Percentiles rank a stretch among this genome's conserved stretches.
Conservation (phyloP, 2,113 vertebrate genomes). For the Butorides virescens region DNA sequence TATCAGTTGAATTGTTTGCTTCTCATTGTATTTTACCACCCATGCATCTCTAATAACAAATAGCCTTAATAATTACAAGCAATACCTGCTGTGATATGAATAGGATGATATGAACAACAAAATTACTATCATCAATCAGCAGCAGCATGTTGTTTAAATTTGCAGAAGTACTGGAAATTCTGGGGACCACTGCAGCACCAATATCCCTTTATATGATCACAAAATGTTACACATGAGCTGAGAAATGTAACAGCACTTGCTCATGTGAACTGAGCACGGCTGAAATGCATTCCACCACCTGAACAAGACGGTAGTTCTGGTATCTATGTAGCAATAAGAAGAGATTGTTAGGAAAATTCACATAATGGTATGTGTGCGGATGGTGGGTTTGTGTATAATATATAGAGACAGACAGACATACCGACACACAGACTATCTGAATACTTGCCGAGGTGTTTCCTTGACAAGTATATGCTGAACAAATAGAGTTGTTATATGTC, state of each 20-base stretch:
- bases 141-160: neutral
- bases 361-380: rapidly evolving
- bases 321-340: neutral
- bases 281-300: neutral
- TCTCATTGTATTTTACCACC: slow-evolving; percentile 23
- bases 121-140: slow-evolving; percentile 43
- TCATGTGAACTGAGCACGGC: neutral
- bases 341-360: neutral
- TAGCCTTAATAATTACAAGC: slow-evolving; percentile 54
- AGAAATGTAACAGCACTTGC: neutral
- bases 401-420: neutral
- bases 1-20: slow-evolving; percentile 33
- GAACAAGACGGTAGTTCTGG: neutral
- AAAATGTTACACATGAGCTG: neutral
- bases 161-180: neutral
- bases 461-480: neutral
- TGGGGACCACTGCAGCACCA: rapidly evolving
- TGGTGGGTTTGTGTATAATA: neutral
- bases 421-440: neutral
- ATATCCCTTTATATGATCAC: neutral
- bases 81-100: slow-evolving; percentile 55
- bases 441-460: neutral
- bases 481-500: neutral
- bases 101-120: slow-evolving; percentile 34
- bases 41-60: slow-evolving; percentile 49